Percentiles rank a stretch among this genome's conserved stretches.
Conservation (phyloP, 2,888 invertebrate species). For the Drosophila mettleri region DNA sequence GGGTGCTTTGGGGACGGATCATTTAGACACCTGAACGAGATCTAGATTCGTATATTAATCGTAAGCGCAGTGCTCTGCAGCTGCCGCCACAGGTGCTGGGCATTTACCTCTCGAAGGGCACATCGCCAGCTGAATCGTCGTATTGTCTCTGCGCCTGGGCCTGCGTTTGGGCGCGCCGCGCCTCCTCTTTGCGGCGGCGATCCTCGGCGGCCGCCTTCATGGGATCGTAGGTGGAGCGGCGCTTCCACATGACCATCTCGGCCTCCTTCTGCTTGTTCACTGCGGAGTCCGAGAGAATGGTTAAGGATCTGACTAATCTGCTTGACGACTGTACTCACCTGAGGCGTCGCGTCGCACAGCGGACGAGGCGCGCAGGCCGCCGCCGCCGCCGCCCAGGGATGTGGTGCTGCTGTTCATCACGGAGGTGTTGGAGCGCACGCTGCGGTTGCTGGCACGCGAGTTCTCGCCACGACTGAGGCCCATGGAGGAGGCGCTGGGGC, state of each 20-base stretch:
- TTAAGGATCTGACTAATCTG: too few species aligned
- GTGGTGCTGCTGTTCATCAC: slow-evolving; percentile 80
- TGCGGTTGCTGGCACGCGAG: slow-evolving; percentile 83
- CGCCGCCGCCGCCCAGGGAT: slow-evolving; percentile 56
- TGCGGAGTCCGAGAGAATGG: slow-evolving; percentile 61
- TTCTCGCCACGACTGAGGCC: slow-evolving; percentile 82
- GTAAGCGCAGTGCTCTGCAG: not conserved
- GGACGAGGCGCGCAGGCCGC: slow-evolving; percentile 72
- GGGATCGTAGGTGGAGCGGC: slow-evolving; percentile 97
- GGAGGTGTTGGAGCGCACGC: slow-evolving; percentile 82
- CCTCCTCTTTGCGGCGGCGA: slow-evolving; percentile 88
- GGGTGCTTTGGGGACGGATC: not conserved
- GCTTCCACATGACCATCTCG: slow-evolving; percentile 97
- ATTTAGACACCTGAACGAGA: slow-evolving; percentile 26
- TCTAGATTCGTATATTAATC: slow-evolving; percentile 22
- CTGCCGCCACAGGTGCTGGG: slow-evolving; percentile 7
- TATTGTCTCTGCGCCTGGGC: slow-evolving; percentile 65
- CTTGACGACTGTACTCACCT: slow-evolving; percentile 68
- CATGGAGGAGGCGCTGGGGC: slow-evolving; percentile 84
- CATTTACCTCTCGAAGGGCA: slow-evolving; percentile 81
- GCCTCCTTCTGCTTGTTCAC: slow-evolving; percentile 90
- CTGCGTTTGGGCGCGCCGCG: slow-evolving; percentile 82
- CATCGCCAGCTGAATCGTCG: slow-evolving; percentile 62
- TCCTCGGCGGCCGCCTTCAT: slow-evolving; percentile 96
- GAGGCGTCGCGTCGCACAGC: slow-evolving; percentile 82